Evolutionary conservation across 2,113 vertebrate genomes (phyloP).

Genomic region (Oryzias woworae): DNA sequence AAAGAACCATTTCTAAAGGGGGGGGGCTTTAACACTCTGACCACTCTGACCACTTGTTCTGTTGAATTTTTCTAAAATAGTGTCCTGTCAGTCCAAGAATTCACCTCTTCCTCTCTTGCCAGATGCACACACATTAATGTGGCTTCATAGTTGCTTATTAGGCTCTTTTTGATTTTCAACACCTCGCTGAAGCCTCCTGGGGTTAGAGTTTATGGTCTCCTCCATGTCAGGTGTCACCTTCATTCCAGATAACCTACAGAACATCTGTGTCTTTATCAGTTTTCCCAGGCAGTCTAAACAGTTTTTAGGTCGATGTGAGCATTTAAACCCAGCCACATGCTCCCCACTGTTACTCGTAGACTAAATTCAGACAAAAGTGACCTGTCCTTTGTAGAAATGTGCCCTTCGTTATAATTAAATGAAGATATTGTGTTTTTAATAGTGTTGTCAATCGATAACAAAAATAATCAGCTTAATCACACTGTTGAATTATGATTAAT

Average conservation of each 20-base stretch:
- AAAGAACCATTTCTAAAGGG: constrained; percentile 36
- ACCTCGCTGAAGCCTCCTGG: constrained; percentile 11
- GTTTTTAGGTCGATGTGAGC: constrained; percentile 31
- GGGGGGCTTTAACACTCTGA: constrained; percentile 4
- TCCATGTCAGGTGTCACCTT: constrained; percentile 32
- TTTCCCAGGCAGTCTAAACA: constrained; percentile 51
- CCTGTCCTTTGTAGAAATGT: not conserved
- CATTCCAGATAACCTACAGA: constrained; percentile 24
- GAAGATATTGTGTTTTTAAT: too few species aligned
- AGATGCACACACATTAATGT: not conserved
- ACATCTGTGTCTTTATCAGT: constrained; percentile 68
- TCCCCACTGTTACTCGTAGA: not conserved
- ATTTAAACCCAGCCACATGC: constrained; percentile 15
- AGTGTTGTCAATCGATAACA: too few species aligned
- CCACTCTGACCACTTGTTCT: constrained; percentile 1
- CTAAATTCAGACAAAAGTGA: not conserved
- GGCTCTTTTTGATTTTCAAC: constrained; percentile 10
- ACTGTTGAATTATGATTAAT: too few species aligned
- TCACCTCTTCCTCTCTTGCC: not conserved
- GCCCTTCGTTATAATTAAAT: not conserved
- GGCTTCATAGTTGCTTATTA: not conserved
- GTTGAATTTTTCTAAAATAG: not conserved
- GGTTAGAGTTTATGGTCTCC: constrained; percentile 36
- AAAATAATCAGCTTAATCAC: too few species aligned
- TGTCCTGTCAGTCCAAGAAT: not conserved